Conservation (phyloP, 1,140 invertebrate species). For the Hermetia illucens region DNA sequence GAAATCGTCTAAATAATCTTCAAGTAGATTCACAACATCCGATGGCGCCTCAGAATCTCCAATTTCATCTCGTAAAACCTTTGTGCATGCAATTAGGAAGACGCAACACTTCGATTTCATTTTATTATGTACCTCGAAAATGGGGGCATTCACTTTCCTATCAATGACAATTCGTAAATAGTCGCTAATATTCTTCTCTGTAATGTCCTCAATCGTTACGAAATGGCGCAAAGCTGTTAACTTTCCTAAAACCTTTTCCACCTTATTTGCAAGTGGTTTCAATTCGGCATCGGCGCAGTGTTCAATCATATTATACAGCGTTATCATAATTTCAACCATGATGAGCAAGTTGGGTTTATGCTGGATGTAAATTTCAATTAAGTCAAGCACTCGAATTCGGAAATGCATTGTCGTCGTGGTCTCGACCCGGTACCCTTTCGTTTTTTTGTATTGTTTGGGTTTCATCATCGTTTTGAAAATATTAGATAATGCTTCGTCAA, state of each 20-base stretch:
- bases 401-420: slow-evolving; percentile 53
- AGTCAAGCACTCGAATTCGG: slow-evolving; percentile 49
- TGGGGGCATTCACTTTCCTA: slow-evolving; percentile 7
- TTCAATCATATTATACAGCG: slow-evolving; percentile 47
- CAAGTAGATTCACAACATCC: slow-evolving; percentile 7
- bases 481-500: slow-evolving; percentile 50
- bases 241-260: slow-evolving; percentile 44
- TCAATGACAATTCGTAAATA: slow-evolving; percentile 24
- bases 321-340: slow-evolving; percentile 47
- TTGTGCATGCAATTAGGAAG: slow-evolving; percentile 9
- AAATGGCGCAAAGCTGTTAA: slow-evolving; percentile 46
- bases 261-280: slow-evolving; percentile 45
- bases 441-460: slow-evolving; percentile 23
- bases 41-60: too few species aligned
- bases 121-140: slow-evolving; percentile 9
- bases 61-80: too few species aligned
- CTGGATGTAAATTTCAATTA: slow-evolving; percentile 54
- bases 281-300: slow-evolving; percentile 46
- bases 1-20: slow-evolving; percentile 9
- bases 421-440: slow-evolving; percentile 48
- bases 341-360: slow-evolving; percentile 47
- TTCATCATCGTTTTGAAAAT: slow-evolving; percentile 50
- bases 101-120: slow-evolving; percentile 9
- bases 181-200: slow-evolving; percentile 38
- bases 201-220: slow-evolving; percentile 37